phyloP scores from a whole-genome alignment of 2,113 vertebrate genomes.

The Esox niger region DNA sequence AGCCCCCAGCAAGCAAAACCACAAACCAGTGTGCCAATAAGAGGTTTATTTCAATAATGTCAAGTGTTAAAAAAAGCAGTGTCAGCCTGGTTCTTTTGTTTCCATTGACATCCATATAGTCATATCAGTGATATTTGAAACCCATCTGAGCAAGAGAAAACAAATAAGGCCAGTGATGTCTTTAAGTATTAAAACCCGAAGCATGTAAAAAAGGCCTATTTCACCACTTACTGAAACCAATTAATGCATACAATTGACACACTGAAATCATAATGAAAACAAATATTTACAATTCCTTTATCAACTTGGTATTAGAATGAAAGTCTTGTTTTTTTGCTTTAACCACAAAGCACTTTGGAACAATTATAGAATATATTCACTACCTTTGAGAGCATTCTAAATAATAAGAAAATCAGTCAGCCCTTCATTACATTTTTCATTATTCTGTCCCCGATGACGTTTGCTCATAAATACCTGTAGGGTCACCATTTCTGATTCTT shows the following conservation, averaged over 20 bases:
- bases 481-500: slow-evolving; percentile 22
- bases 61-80: slow-evolving; percentile 44
- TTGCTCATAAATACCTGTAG: slow-evolving; percentile 56
- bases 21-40: slow-evolving; percentile 42
- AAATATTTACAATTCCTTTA: slow-evolving; percentile 67
- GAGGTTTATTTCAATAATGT: slow-evolving; percentile 66
- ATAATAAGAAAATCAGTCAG: slow-evolving; percentile 12
- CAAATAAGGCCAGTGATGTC: slow-evolving; percentile 55
- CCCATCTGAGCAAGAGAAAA: slow-evolving; percentile 41
- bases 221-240: slow-evolving; percentile 40
- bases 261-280: slow-evolving; percentile 52
- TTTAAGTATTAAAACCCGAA: slow-evolving; percentile 42
- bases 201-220: slow-evolving; percentile 28
- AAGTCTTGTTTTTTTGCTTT: slow-evolving; percentile 33
- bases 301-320: slow-evolving; percentile 51
- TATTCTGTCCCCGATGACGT: slow-evolving; percentile 5
- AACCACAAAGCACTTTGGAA: slow-evolving; percentile 57
- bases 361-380: slow-evolving; percentile 49
- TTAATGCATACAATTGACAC: slow-evolving; percentile 61
- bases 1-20: neutral
- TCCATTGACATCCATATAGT: slow-evolving; percentile 31
- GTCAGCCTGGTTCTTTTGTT: slow-evolving; percentile 43
- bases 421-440: slow-evolving; percentile 12
- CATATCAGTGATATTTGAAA: slow-evolving; percentile 40
- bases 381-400: slow-evolving; percentile 33